Evolutionary conservation across 30 jellyfish, hydroid and myxozoan genomes (phyloP), one percentile per base, ranked within the genome.

Genomic region (Haliclystus octoradiatus): DNA sequence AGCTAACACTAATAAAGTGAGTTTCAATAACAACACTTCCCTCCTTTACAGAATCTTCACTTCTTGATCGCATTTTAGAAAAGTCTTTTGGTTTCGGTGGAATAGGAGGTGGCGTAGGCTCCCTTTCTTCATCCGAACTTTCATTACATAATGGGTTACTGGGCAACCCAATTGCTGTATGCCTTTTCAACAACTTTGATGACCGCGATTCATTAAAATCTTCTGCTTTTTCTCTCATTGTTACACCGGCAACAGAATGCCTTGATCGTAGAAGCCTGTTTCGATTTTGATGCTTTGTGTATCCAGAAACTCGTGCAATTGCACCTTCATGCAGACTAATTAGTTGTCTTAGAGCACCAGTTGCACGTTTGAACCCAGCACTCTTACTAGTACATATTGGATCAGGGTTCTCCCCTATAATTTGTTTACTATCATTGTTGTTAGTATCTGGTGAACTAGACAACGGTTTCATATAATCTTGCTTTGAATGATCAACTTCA

Each of bases 301-400:
- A 73, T 4, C 94, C 94, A 2, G 97, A 80, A 4, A 88, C 97
- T n/a, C 97, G 80, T 0, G 94, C 97, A 26, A 88, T 88, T 64
- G 78, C 94, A 3, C 79, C 85, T 50, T 88, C 97, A 74, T 88
- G 97, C 33, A 88, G 47, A 2, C 83, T 52, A 12, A 88, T 88
- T 22, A 88, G 65, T 49, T 88, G 82, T 61, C 74, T 77, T 30
- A 88, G 72, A 14, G 94, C 62, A 28, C 61, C 60, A 50, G 67
- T 73, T 7, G 47, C 79, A 2, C 62, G 24, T 73, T 73, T 52
- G 5, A 62, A 69, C 4, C 61, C 32, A 29, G 61, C 84, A 63
- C 34, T 49, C 14, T 9, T 19, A 40, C 14, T 5, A 40, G 57
- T 40, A 40, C 9, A 40, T 40, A 40, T 19, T 40, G 9, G 57